Evolutionary conservation across 2,797 vertebrate species (phyloP), one percentile per base, ranked within the genome.

Genomic region (Pangasius macronema): DNA sequence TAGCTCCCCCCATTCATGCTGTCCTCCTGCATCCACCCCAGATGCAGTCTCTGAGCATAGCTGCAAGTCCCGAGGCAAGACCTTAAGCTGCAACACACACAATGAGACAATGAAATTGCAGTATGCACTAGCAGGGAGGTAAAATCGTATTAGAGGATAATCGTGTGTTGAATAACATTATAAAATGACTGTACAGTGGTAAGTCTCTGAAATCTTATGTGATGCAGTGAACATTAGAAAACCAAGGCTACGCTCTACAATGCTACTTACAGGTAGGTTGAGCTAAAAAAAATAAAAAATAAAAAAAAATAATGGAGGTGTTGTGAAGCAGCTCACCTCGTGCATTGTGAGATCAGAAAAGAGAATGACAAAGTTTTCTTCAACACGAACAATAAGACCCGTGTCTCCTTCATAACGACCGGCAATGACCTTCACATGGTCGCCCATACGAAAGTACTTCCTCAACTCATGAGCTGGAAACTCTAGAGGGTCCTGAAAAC

Each of bases 291-390:
- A 36, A 36, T 2, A 39, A 39, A 39, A 39, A 39, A 39, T 0
- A 39, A 39, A 39, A 39, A 39, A 39, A 39, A 39, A n/a, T n/a
- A n/a, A n/a, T 0, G 0, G 6, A 46, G 0, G 11, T 72, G 30
- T 57, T 33, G 33, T 36, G 30, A 80, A 85, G 76, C 65, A 77
- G 55, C 81, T 30, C 91, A 97, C 97, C 97, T 99, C 98, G 0
- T 99, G 98, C 98, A 99, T 99, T 86, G 98, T 99, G 89, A 99
- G 97, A 91, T 99, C 98, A 0, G 98, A 99, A 92, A 99, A 99
- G 0, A 99, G 97, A 93, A 99, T 99, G 84, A 99, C 97, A 0
- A 99, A 99, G 92, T 98, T 99, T 89, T 99, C 98, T 89, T 99
- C 98, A 88, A 99, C 98, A 0, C 98, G 88, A 67, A 99, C 98